Evolutionary conservation across 2,113 vertebrate genomes (phyloP), one percentile per base, ranked within the genome.

Genomic region (Anolis sagrei): DNA sequence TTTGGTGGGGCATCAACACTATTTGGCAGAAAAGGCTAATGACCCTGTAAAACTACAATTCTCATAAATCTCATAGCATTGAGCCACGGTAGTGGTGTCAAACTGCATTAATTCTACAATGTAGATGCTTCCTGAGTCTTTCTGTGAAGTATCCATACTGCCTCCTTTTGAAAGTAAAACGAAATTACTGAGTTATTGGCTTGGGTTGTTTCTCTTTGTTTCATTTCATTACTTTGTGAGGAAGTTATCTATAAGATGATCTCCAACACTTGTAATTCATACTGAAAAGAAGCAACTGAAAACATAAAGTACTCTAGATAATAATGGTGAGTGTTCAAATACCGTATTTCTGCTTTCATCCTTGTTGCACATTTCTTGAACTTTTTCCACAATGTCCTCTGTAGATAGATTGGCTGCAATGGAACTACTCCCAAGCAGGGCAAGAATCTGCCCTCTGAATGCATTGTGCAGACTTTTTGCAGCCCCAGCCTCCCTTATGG

Each of bases 401-500:
- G 97, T 96, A 0, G 92, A 95, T 83, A 92, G 86, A 48, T 87
- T 92, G 39, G 87, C 74, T 2, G 1, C 1, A 21, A 79, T 86
- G 83, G 58, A 70, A 73, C 87, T 44, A n/a, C 73, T 36, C 9
- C 92, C 77, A 25, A 98, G 95, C 16, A 96, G 88, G 3, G 29
- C 34, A 0, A 93, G 90, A 19, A 98, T 86, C 88, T 97, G 93
- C 75, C 96, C 94, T 92, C 96, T 94, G 77, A 98, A 97, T 49
- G 81, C 76, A 75, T 94, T 82, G 18, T 93, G 89, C 64, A 93
- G 93, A 14, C 61, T 93, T 51, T 93, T 93, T 27, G 91, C 88
- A 25, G 86, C 92, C 54, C 85, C 91, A 4, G 92, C 93, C 66
- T 97, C 95, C 16, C 94, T 93, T 84, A 90, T 92, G 66, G 94